phyloP scores from a whole-genome alignment of 2,797 vertebrate genomes.

The Leptodactylus fallax region DNA sequence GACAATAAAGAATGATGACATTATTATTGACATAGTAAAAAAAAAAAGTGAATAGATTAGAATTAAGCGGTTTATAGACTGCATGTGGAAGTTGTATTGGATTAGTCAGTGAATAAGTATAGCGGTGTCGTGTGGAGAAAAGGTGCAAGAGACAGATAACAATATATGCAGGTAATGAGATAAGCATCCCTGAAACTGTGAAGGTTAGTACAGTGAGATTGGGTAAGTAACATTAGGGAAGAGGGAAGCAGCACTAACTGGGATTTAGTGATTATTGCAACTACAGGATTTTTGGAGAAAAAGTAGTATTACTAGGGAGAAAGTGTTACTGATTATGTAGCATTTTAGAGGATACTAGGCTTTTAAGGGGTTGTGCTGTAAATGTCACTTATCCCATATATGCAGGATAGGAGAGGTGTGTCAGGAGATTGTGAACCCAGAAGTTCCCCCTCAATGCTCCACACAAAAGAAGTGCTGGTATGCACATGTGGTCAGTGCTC shows the following conservation, averaged over 20 bases:
- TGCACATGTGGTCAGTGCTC: too few species aligned
- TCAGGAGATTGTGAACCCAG: too few species aligned
- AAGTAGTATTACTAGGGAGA: background rate
- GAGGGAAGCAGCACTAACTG: background rate
- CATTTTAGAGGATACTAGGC: too few species aligned
- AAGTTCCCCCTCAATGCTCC: too few species aligned
- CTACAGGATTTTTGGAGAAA: background rate
- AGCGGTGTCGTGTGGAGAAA: background rate
- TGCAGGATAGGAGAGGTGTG: too few species aligned
- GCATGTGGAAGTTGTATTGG: background rate
- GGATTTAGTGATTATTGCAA: background rate
- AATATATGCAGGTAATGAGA: conserved; percentile 17
- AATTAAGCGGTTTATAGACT: background rate
- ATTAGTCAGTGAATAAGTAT: background rate
- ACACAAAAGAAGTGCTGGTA: too few species aligned
- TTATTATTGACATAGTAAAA: background rate
- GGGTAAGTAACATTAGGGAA: background rate
- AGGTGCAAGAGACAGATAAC: conserved; percentile 29
- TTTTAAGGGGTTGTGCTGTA: too few species aligned
- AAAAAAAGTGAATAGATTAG: background rate
- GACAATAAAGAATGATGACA: background rate
- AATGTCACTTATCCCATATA: too few species aligned
- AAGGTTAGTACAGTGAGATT: background rate
- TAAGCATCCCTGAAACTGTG: background rate
- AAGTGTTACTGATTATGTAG: background rate